Conservation (phyloP, 2,113 vertebrate species). For the Sapajus apella region DNA sequence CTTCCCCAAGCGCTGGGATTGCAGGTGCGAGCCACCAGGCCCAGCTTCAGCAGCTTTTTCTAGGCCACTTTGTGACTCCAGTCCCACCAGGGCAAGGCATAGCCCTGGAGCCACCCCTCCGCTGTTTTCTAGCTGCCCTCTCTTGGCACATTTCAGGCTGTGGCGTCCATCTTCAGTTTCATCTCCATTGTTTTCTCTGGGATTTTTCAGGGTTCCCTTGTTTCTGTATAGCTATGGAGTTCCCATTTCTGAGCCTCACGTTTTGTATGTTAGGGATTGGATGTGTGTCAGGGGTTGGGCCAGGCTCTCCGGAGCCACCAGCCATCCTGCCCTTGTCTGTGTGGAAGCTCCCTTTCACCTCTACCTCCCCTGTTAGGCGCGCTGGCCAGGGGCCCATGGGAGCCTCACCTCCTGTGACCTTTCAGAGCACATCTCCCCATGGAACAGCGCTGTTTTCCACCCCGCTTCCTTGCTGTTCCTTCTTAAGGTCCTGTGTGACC, state of each 20-base stretch:
- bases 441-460: not conserved
- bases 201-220: not conserved
- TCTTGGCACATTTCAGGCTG: not conserved
- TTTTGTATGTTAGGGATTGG: not conserved
- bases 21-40: too few relatives aligned
- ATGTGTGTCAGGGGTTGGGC: not conserved
- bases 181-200: not conserved
- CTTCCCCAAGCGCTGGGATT: too few relatives aligned
- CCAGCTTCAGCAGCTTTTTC: not conserved
- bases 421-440: not conserved
- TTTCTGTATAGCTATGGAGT: not conserved
- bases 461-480: not conserved
- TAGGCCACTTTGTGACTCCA: not conserved
- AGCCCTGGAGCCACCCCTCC: not conserved
- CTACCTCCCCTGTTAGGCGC: fast-evolving
- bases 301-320: not conserved
- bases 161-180: not conserved
- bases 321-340: not conserved
- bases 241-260: not conserved
- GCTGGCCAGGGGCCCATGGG: not conserved
- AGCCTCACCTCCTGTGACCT: not conserved
- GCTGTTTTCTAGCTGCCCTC: not conserved
- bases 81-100: not conserved
- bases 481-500: not conserved
- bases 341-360: not conserved